Evolutionary conservation across 2,797 vertebrate species (phyloP).

Genomic region (Acomys russatus): DNA sequence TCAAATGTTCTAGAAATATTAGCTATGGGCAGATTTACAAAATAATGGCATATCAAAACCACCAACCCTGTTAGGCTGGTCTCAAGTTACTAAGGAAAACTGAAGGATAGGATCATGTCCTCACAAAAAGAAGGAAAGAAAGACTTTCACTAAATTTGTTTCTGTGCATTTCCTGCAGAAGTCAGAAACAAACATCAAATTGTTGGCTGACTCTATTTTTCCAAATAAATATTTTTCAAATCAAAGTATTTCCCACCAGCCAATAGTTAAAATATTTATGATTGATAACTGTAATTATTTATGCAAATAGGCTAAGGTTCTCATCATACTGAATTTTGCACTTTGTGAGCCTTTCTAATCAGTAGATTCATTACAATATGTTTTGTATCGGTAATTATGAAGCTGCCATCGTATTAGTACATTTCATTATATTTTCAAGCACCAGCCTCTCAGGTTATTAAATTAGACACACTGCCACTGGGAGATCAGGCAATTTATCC

Average conservation of each 20-base stretch:
- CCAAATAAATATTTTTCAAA: constrained; percentile 22
- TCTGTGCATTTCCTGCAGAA: constrained; percentile 2
- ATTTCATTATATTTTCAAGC: constrained; percentile 82
- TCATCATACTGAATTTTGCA: constrained; percentile 56
- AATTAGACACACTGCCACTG: constrained; percentile 77
- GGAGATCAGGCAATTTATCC: constrained; percentile 71
- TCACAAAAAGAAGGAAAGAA: background rate
- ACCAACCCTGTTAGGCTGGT: background rate
- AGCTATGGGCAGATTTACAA: background rate
- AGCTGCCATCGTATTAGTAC: constrained; percentile 72
- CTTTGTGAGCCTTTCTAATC: constrained; percentile 76
- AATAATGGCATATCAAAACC: constrained; percentile 18
- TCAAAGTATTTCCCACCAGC: background rate
- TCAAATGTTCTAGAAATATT: background rate
- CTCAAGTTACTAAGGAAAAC: background rate
- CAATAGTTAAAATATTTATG: constrained; percentile 49
- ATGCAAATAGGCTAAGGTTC: constrained; percentile 54
- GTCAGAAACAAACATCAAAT: background rate
- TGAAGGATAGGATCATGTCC: background rate
- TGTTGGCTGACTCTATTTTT: constrained; percentile 20
- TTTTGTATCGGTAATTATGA: constrained; percentile 79
- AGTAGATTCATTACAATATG: constrained; percentile 78
- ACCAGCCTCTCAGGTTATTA: constrained; percentile 77
- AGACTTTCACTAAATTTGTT: background rate
- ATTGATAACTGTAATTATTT: constrained; percentile 69